Evolutionary conservation across 2,888 invertebrate genomes (phyloP).

Genomic region (Coremacera marginata): DNA sequence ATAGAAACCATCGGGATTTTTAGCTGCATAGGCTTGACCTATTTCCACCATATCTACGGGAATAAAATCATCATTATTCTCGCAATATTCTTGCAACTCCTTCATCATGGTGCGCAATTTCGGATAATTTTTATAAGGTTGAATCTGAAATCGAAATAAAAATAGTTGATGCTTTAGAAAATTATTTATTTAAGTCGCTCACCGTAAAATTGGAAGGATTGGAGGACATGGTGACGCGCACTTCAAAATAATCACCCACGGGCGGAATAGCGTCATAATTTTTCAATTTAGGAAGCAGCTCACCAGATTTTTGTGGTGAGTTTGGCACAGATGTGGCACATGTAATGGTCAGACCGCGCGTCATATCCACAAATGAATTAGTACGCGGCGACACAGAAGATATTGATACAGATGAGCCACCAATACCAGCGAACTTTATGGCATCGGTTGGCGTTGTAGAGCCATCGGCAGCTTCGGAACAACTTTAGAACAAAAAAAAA

Average conservation of each 20-base stretch:
- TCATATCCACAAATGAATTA: constrained; percentile 53
- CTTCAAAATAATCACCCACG: constrained; percentile 76
- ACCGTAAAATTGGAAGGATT: constrained; percentile 73
- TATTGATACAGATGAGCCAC: constrained; percentile 48
- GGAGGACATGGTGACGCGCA: constrained; percentile 81
- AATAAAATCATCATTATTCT: constrained; percentile 71
- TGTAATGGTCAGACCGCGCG: constrained; percentile 53
- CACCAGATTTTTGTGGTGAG: constrained; percentile 54
- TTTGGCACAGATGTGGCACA: constrained; percentile 51
- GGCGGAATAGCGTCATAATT: constrained; percentile 60
- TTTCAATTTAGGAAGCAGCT: constrained; percentile 51
- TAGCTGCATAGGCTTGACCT: constrained; percentile 79
- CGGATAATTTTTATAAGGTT: constrained; percentile 69
- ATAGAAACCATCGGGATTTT: constrained; percentile 77
- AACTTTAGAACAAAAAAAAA: constrained; percentile 29
- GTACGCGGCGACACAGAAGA: constrained; percentile 35
- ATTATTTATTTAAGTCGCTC: constrained; percentile 36
- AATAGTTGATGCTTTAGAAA: neutral
- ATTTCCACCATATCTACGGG: constrained; percentile 70
- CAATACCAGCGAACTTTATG: constrained; percentile 22
- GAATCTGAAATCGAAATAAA: constrained; percentile 65
- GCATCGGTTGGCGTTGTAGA: constrained; percentile 32
- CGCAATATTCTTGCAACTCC: constrained; percentile 75
- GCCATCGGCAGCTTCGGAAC: constrained; percentile 37
- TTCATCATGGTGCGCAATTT: constrained; percentile 75